phyloP scores from a whole-genome alignment of 2,113 vertebrate genomes.

The Verasper variegatus region DNA sequence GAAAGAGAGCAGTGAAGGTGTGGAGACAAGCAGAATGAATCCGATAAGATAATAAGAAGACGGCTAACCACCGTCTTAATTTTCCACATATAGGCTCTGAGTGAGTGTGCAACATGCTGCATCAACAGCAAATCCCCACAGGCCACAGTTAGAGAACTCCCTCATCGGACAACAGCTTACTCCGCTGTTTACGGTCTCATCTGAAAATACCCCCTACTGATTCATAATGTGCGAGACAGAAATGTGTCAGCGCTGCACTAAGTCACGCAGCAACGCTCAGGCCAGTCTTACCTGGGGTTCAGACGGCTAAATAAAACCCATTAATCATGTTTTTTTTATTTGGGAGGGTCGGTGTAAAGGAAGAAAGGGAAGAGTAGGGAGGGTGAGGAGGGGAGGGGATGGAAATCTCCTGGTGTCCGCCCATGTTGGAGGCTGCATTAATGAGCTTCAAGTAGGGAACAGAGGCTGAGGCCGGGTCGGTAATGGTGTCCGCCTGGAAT shows the following conservation, averaged over 20 bases:
- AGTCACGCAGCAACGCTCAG: conserved; percentile 42
- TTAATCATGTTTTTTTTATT: conserved; percentile 77
- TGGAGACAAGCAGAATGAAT: neutral
- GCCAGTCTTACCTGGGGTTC: conserved; percentile 53
- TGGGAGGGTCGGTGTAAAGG: neutral
- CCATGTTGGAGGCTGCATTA: conserved; percentile 80
- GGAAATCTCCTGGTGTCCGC: conserved; percentile 76
- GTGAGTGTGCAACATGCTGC: conserved; percentile 26
- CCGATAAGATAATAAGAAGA: neutral
- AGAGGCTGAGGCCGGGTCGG: conserved; percentile 66
- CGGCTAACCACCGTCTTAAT: neutral
- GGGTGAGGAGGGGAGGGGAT: conserved; percentile 29
- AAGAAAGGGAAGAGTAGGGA: conserved; percentile 1
- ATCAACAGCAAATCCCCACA: conserved; percentile 49
- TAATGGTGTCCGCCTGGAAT: conserved; percentile 84
- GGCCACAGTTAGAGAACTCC: conserved; percentile 26
- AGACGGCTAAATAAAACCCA: conserved; percentile 75
- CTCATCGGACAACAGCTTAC: conserved; percentile 46
- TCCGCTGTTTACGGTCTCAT: conserved; percentile 45
- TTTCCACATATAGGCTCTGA: neutral
- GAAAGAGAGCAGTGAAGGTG: neutral
- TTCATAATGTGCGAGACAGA: conserved; percentile 70
- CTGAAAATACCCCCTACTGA: conserved; percentile 53
- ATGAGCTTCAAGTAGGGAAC: conserved; percentile 81
- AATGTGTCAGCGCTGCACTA: conserved; percentile 57